Base-by-base conservation (phyloP, 2,888 invertebrate species). In the Hemistola chrysoprasaria region DNA sequence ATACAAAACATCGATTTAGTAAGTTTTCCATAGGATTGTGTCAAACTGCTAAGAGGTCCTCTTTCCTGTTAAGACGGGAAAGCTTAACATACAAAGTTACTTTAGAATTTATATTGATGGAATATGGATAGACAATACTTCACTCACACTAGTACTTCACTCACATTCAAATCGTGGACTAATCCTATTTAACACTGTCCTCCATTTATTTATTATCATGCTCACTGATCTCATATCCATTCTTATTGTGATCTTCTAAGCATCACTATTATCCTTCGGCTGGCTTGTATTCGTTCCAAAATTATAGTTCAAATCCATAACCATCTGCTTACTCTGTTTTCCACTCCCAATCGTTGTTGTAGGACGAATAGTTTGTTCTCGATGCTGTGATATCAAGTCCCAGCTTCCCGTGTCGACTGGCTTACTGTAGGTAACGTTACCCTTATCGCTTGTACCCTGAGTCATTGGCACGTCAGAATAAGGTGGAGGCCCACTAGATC, bases 341-440 rank as follows among this genome's bases (percentile, higher is more conserved):
- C 48, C 48, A 0, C 47, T 50, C 1, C 27, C 39, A 3, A 30
- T 34, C 0, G 26, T 25, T 8, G 58, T 52, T 1, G 53, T 50
- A 0, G 76, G 73, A 26, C 72, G 65, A 9, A 49, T 72, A 21
- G 83, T 70, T 61, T 88, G 72, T 59, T 87, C 59, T 26, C 91
- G 78, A 56, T 91, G 91, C 40, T 90, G 79, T 0, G 86, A 79
- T 47, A 92, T 80, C 45, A 91, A 70, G 23, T 90, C 88, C 91
- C 91, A 91, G 37, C 85, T 90, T 38, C 76, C 78, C 0, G 59
- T 59, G 3, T 73, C 74, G 11, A 69, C 58, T 0, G 78, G 76
- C 38, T 79, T 78, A 2, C 64, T 58, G 33, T 76, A 86, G 21
- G 58, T 77, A 0, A 77, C 77, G 33, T 87, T 82, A 1, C 73